Evolutionary conservation across 2,888 invertebrate species (phyloP), one percentile per base, ranked within the genome.

Genomic region (Leucophora obtusa): DNA sequence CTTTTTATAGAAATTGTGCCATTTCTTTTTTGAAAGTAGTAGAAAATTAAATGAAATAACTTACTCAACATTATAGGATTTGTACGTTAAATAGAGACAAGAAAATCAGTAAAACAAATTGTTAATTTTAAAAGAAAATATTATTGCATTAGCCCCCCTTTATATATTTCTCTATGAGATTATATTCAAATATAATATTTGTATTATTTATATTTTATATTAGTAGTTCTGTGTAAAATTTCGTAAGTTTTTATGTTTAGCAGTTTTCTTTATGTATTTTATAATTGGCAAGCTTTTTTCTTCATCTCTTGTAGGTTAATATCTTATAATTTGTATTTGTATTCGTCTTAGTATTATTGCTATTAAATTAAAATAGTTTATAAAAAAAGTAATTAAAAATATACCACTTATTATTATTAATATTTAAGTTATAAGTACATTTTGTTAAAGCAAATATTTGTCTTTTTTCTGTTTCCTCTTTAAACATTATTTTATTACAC

Each of bases 221-320:
- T 28, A 28, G 28, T 28, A 7, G 28, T 43, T 38, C 28, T 62
- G 43, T 60, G 50, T 71, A 63, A 60, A 68, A 28, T 53, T 51
- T 58, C 17, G 17, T 66, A 58, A 59, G 38, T 28, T n/a, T 60
- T 58, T 70, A 38, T 50, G 21, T 54, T 53, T 69, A 38, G n/a
- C 50, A 38, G 35, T 18, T 59, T 54, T 71, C 15, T 70, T 33
- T 18, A 18, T 53, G 72, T 72, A 33, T 62, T 24, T 59, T 35
- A 54, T 43, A 81, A 81, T 81, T 81, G 81, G 81, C 81, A 81
- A 81, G 81, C 77, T 72, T 69, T 73, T 56, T 54, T 21, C 50
- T 47, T 62, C 1, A 56, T 21, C 50, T 35, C 56, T 65, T 69
- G 59, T 65, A 17, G 21, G 15, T 72, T 70, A 62, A 58, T 74